Evolutionary conservation across 2,797 vertebrate species (phyloP).

Genomic region (Lates japonicus): DNA sequence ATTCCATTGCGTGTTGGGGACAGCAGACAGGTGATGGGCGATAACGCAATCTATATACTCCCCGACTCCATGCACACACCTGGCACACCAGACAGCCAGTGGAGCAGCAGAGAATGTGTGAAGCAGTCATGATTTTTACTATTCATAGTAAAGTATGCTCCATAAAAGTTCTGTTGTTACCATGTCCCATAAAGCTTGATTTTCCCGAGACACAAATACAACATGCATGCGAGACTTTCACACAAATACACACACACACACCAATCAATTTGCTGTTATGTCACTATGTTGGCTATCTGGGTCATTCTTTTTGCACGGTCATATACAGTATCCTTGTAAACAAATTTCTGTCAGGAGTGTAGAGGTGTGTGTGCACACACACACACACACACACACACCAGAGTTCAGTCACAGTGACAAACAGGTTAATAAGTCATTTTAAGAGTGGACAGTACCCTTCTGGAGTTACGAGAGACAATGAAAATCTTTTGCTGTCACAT

Average conservation of each 20-base stretch:
- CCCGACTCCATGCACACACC: not conserved
- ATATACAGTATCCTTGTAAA: conserved; percentile 60
- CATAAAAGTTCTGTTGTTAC: conserved; percentile 66
- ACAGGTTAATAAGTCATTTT: conserved; percentile 51
- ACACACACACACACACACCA: conserved; percentile 7
- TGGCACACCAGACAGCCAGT: conserved; percentile 4
- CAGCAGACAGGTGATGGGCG: not conserved
- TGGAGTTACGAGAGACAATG: conserved; percentile 49
- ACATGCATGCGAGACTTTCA: conserved; percentile 10
- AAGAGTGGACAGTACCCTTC: conserved; percentile 33
- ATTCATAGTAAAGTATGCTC: conserved; percentile 61
- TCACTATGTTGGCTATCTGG: conserved; percentile 23
- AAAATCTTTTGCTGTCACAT: conserved; percentile 33
- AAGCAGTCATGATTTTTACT: conserved; percentile 62
- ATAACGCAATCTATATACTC: not conserved
- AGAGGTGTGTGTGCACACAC: not conserved
- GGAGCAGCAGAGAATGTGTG: conserved; percentile 27
- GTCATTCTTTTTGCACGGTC: conserved; percentile 38
- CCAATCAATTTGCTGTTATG: conserved; percentile 23
- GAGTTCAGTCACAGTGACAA: conserved; percentile 37
- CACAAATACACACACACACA: not conserved
- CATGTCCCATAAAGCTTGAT: conserved; percentile 58
- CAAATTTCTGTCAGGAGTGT: conserved; percentile 31
- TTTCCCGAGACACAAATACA: conserved; percentile 46
- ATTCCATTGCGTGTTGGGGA: not conserved